Evolutionary conservation across 92 coral and sea anemone genomes (phyloP).

Genomic region (Epizoanthus illoricatus): DNA sequence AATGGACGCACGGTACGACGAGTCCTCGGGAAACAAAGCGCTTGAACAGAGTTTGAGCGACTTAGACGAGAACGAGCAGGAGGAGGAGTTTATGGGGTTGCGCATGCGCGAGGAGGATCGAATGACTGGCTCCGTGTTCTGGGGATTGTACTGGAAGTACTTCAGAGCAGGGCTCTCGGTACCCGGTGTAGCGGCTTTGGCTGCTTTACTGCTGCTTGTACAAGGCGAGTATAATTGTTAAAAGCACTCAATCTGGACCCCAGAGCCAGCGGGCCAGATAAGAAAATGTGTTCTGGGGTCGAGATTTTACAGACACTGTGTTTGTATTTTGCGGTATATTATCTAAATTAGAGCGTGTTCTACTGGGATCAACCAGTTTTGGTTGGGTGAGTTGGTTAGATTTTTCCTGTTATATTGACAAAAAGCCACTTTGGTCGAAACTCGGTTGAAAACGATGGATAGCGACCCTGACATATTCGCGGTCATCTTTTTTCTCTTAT

Average conservation of each 20-base stretch:
- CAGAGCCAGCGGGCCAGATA: too few species aligned
- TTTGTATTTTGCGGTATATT: too few species aligned
- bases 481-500: too few species aligned
- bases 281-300: too few species aligned
- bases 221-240: slow-evolving; percentile 48
- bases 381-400: too few species aligned
- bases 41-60: slow-evolving; percentile 35
- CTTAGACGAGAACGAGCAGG: slow-evolving; percentile 46
- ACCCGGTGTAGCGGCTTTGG: slow-evolving; percentile 32
- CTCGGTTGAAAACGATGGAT: too few species aligned
- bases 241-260: not conserved
- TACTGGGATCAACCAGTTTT: too few species aligned
- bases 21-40: slow-evolving; percentile 28
- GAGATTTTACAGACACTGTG: too few species aligned
- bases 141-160: slow-evolving; percentile 63
- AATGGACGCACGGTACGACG: slow-evolving; percentile 37
- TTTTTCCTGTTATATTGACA: too few species aligned
- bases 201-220: slow-evolving; percentile 46
- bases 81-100: slow-evolving; percentile 44
- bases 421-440: too few species aligned
- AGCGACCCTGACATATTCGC: too few species aligned
- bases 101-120: slow-evolving; percentile 67
- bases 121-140: slow-evolving; percentile 50
- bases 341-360: too few species aligned
- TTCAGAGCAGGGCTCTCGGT: slow-evolving; percentile 58